Percentiles rank a stretch among this genome's conserved stretches.
phyloP scores from a whole-genome alignment of 2,797 vertebrate genomes.

The Bradypus variegatus region DNA sequence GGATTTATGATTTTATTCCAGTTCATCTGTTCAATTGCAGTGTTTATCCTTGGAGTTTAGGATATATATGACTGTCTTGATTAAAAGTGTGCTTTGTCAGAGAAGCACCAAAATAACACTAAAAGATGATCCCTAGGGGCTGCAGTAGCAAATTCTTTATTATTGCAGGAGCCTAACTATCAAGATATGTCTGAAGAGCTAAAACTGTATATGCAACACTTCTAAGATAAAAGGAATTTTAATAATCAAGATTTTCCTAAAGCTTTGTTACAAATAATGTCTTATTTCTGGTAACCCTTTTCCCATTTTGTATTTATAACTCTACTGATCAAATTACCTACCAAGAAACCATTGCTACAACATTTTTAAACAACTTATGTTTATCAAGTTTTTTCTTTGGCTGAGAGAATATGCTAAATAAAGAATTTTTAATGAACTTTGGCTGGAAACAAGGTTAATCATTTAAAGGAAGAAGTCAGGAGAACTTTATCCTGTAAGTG shows the following conservation, averaged over 20 bases:
- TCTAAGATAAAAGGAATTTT: slow-evolving; percentile 67
- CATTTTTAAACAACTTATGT: slow-evolving; percentile 53
- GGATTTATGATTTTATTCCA: slow-evolving; percentile 35
- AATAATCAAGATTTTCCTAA: slow-evolving; percentile 60
- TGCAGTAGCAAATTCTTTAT: slow-evolving; percentile 58
- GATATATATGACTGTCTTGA: slow-evolving; percentile 38
- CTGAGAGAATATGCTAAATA: slow-evolving; percentile 55
- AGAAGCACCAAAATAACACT: slow-evolving; percentile 44
- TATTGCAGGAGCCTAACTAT: slow-evolving; percentile 72
- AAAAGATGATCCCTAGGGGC: slow-evolving; percentile 45
- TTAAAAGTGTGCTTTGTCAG: slow-evolving; percentile 55
- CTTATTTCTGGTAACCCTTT: slow-evolving; percentile 51
- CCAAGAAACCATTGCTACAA: slow-evolving; percentile 43
- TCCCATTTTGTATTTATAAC: slow-evolving; percentile 60
- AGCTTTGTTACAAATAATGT: slow-evolving; percentile 56
- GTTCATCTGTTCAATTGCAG: slow-evolving; percentile 7
- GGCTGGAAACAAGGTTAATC: slow-evolving; percentile 36
- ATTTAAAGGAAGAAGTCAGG: slow-evolving; percentile 20
- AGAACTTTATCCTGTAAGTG: slow-evolving; percentile 24
- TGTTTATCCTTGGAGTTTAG: slow-evolving; percentile 48
- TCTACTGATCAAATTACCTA: slow-evolving; percentile 53
- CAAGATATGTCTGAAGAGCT: slow-evolving; percentile 63
- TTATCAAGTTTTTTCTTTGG: slow-evolving; percentile 57
- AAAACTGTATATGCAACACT: slow-evolving; percentile 70
- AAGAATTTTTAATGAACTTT: slow-evolving; percentile 59